phyloP scores from a whole-genome alignment of 2,888 invertebrate genomes.

The Hedychridium roseum region DNA sequence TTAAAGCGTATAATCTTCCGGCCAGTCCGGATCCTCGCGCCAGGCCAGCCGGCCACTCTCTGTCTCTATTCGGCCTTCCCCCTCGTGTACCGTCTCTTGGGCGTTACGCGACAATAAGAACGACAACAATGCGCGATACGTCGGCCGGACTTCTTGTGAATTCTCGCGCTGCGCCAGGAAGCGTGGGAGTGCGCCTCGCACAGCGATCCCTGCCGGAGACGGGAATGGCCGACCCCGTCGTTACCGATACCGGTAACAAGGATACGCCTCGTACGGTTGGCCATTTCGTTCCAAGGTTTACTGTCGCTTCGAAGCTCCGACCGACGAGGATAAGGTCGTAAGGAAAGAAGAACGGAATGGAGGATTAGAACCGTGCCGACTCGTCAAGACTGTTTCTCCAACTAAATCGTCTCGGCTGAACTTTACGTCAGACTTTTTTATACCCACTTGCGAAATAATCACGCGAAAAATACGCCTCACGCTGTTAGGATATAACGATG shows the following conservation, averaged over 20 bases:
- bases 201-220: slow-evolving; percentile 20
- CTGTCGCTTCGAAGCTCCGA: slow-evolving; percentile 29
- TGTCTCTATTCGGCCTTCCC: slow-evolving; percentile 4
- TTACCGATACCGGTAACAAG: slow-evolving; percentile 45
- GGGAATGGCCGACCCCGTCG: slow-evolving; percentile 38
- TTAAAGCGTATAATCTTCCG: slow-evolving; percentile 63
- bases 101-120: slow-evolving; percentile 17
- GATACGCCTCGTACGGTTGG: slow-evolving; percentile 33
- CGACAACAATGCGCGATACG: slow-evolving; percentile 12
- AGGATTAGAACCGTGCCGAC: slow-evolving; percentile 34
- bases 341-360: slow-evolving; percentile 24
- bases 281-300: slow-evolving; percentile 40
- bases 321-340: slow-evolving; percentile 8
- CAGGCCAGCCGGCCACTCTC: not conserved
- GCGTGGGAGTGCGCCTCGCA: slow-evolving; percentile 41
- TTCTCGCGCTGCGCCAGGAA: slow-evolving; percentile 37
- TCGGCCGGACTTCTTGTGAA: no score
- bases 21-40: slow-evolving; percentile 33
- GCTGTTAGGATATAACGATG: no score
- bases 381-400: slow-evolving; percentile 15
- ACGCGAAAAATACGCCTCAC: no score
- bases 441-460: no score
- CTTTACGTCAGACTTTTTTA: not conserved
- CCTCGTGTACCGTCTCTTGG: not conserved
- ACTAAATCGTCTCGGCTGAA: slow-evolving; percentile 7